Evolutionary conservation across 2,888 invertebrate genomes (phyloP), one percentile per base, ranked within the genome.

Genomic region (Plebejus anna): DNA sequence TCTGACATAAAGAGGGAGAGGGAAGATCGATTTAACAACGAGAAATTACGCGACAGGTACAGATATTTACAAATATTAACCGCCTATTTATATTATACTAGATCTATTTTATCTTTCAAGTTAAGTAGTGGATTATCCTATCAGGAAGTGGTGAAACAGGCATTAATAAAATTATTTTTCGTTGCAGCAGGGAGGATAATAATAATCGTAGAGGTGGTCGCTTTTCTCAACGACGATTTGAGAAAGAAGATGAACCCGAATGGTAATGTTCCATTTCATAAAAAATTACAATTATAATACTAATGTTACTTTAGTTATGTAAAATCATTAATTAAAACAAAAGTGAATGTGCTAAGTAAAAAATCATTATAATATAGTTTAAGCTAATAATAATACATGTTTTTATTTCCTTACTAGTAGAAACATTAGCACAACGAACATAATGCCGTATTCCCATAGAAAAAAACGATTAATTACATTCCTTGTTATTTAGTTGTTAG

Each of bases 211-310:
- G 94, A 84, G 94, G 94, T 85, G 92, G 94, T 83, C 92, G 95
- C 84, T 95, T 94, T 82, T 94, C 94, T 83, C 94, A 95, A 82
- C 94, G 96, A 80, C 94, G 95, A 81, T 95, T 92, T 85, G 95
- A 95, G 82, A 95, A 95, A 78, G 95, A 95, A 82, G 97, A 97
- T 81, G 97, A 98, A 87, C 98, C 98, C 3, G 98, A 98, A 90
- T 98, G 98, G 97, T 96, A 81, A 86, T 86, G 2, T 79, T 3
- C 55, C n/a, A 66, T 36, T 77, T 72, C 51, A 13, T 51, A 47
- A 6, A 42, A 42, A 5, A 42, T 42, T 42, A 3, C 42, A 42
- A 7, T 22, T 22, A 22, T 75, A 16, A 61, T 75, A 22, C 66
- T 77, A 61, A 55, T 2, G 32, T 6, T 7, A 7, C 42, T 42